phyloP scores from a whole-genome alignment of 2,888 invertebrate species.

The Empis livida region DNA sequence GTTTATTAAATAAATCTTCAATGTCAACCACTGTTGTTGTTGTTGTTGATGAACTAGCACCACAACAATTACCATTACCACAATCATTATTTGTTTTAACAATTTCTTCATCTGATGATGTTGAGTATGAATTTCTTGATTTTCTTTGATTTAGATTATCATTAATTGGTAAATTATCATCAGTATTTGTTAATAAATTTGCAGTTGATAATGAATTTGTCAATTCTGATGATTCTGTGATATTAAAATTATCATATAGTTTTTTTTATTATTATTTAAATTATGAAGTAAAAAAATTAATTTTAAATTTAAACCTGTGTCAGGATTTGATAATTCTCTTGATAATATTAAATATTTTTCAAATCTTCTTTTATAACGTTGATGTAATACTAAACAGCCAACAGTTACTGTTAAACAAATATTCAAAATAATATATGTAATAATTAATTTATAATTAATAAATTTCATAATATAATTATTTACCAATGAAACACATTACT shows the following conservation, averaged over 20 bases:
- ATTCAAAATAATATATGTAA: no score
- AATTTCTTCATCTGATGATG: conserved; percentile 31
- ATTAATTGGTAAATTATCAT: conserved; percentile 13
- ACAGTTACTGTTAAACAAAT: conserved; percentile 57
- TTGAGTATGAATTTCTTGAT: conserved; percentile 24
- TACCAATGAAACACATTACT: conserved; percentile 67
- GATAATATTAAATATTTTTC: conserved; percentile 51
- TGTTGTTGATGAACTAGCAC: conserved; percentile 21
- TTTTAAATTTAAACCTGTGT: conserved; percentile 22
- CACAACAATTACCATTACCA: conserved; percentile 27
- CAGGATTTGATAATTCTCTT: conserved; percentile 42
- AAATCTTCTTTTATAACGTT: conserved; percentile 60
- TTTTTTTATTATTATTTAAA: neutral
- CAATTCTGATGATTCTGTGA: neutral
- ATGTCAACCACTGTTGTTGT: conserved; percentile 44
- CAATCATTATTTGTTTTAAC: conserved; percentile 18
- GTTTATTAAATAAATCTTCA: conserved; percentile 43
- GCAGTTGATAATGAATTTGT: conserved; percentile 22
- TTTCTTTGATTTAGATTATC: conserved; percentile 11
- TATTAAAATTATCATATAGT: neutral
- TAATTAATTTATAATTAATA: neutral
- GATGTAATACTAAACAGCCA: conserved; percentile 69
- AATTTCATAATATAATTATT: conserved; percentile 18
- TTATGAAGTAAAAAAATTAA: neutral
- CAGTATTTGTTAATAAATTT: conserved; percentile 24